Evolutionary conservation across 2,888 invertebrate genomes (phyloP), one percentile per base, ranked within the genome.

Genomic region (Glyphotaelius pellucidus): DNA sequence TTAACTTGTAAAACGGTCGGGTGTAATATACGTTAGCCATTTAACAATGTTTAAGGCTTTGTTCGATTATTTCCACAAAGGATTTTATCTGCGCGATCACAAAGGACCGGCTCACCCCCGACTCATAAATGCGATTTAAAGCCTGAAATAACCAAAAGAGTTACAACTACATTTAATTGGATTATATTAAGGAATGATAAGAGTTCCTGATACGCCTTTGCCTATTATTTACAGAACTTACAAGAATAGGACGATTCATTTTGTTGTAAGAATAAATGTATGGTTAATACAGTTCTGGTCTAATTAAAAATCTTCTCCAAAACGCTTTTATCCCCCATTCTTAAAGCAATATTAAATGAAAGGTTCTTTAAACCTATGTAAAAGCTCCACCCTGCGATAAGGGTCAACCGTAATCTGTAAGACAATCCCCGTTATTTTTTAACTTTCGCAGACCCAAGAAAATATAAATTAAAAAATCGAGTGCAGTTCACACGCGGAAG

Each of bases 61-160:
- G 86, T 86, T 86, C 86, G 86, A 86, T 86, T 86, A 86, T 42
- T 86, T 86, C 30, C 86, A 86, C 85, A 86, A 86, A 86, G 86
- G 86, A 86, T 86, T 86, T 86, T 86, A 86, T 86, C 86, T 86
- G 47, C 15, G n/a, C 42, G 30, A n/a, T 30, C 86, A 86, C 42
- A 86, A 30, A 86, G 11, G 42, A 38, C 86, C 30, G n/a, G 30
- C 42, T 30, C 86, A 38, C 47, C 42, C 30, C 47, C 35, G 25
- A 83, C 9, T 35, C 32, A 83, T 83, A 83, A 83, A 83, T 35
- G 25, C 47, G 42, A 86, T 86, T 47, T 86, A 86, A 47, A 47
- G 42, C 42, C 86, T 86, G 30, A 86, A 86, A 47, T 86, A 86
- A 86, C 86, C n/a, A 47, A 38, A 47, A 30, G 86, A 86, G 86